A percentile compares a stretch with the other conserved stretches of the same genome.
Conservation (phyloP, 1,140 invertebrate genomes). For the Reticulitermes speratus region DNA sequence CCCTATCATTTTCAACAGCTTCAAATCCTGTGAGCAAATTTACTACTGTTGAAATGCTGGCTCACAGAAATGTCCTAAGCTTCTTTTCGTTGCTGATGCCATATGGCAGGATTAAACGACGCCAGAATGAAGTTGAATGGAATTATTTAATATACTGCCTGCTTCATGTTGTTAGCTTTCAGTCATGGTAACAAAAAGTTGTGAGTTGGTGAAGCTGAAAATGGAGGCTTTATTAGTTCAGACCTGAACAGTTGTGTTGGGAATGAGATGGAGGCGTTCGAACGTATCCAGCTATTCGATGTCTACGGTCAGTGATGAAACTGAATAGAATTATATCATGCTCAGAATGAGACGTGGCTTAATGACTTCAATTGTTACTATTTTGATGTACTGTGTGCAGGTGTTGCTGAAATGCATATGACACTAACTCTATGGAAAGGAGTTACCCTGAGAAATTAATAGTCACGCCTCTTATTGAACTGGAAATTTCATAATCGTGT, state of each 20-base stretch:
- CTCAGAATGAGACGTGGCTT: background rate
- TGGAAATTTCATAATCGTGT: no score
- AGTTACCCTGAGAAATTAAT: no score
- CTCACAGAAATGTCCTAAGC: background rate
- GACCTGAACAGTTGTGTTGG: background rate
- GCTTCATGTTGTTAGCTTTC: background rate
- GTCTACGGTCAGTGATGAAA: background rate
- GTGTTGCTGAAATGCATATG: no score
- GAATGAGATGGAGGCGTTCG: background rate
- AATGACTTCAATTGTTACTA: background rate
- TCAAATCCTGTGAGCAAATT: background rate
- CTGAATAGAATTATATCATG: background rate
- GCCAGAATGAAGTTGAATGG: background rate
- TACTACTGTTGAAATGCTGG: background rate
- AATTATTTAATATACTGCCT: background rate
- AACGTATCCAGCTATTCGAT: background rate
- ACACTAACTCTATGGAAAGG: no score
- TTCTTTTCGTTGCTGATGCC: background rate
- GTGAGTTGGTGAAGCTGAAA: background rate
- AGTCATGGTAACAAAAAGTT: background rate
- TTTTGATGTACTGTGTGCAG: no score
- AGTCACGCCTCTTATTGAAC: no score
- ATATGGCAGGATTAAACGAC: background rate
- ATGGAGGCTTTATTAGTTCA: background rate
- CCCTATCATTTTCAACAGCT: background rate